phyloP scores from a whole-genome alignment of 1,140 invertebrate species.

The Ridgeia piscesae region DNA sequence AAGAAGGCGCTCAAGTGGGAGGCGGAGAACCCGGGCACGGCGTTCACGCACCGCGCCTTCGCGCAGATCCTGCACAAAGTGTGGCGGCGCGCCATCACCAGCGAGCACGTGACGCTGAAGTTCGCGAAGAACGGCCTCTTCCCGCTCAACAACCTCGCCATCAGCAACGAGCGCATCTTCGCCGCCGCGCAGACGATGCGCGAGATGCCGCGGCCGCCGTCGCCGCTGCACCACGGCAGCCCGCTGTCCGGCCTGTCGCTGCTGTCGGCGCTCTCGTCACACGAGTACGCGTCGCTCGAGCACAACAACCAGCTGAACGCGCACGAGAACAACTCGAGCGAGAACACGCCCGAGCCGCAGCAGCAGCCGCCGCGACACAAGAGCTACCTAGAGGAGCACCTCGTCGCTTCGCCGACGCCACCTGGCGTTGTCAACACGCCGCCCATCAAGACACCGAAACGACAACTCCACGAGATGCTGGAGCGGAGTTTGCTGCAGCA shows the following conservation, averaged over 20 bases:
- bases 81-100: constrained; percentile 4
- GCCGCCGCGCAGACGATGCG: background rate
- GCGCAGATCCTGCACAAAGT: constrained; percentile 20
- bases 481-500: background rate
- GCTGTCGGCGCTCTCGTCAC: constrained; percentile 19
- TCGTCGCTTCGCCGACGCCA: background rate
- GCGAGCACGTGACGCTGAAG: constrained; percentile 14
- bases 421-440: background rate
- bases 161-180: constrained; percentile 10
- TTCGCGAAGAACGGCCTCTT: constrained; percentile 12
- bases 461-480: background rate
- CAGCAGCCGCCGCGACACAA: background rate
- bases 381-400: background rate
- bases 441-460: background rate
- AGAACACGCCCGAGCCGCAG: background rate
- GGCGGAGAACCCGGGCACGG: background rate
- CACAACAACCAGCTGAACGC: background rate
- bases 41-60: constrained; percentile 13
- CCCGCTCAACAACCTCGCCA: constrained; percentile 17
- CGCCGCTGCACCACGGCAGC: background rate
- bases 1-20: constrained; percentile 19
- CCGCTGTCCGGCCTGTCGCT: constrained; percentile 18
- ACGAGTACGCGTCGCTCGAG: constrained; percentile 20
- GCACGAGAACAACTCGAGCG: background rate
- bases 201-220: background rate